Percentiles rank a stretch among this genome's conserved stretches.
Evolutionary conservation across 2,113 vertebrate species (phyloP).

Genomic region (Sorex fumeus): DNA sequence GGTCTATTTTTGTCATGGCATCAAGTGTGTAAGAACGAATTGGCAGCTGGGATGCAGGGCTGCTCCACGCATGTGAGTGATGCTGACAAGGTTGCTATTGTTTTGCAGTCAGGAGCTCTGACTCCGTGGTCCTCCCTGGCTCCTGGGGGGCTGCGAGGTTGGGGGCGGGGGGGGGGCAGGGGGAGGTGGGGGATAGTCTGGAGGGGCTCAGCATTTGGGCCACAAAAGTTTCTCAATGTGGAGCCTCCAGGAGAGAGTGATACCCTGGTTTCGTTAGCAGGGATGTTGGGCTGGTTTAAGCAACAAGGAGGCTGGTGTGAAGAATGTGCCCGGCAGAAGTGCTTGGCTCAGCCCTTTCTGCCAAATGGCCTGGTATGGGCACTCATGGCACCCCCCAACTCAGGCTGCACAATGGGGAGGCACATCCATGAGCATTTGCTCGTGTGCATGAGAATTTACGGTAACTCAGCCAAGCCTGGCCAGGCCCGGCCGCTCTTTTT

Average conservation of each 20-base stretch:
- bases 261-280: neutral
- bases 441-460: neutral
- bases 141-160: neutral
- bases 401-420: neutral
- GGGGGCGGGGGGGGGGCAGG: too few relatives aligned
- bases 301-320: neutral
- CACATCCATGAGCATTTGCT: neutral
- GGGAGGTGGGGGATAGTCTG: too few relatives aligned
- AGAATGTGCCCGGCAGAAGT: neutral
- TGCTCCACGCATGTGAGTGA: neutral
- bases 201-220: neutral
- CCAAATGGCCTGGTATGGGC: neutral
- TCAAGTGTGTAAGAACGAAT: neutral
- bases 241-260: constrained; percentile 4
- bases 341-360: neutral
- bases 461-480: neutral
- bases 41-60: neutral
- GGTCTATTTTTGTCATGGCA: neutral
- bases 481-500: neutral
- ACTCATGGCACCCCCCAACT: neutral
- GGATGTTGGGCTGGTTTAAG: neutral
- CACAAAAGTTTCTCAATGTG: constrained; percentile 34
- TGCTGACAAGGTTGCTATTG: neutral
- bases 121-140: neutral
- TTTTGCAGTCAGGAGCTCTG: neutral